Evolutionary conservation across 2,113 vertebrate species (phyloP), one percentile per base, ranked within the genome.

Genomic region (Brachirus orientalis): DNA sequence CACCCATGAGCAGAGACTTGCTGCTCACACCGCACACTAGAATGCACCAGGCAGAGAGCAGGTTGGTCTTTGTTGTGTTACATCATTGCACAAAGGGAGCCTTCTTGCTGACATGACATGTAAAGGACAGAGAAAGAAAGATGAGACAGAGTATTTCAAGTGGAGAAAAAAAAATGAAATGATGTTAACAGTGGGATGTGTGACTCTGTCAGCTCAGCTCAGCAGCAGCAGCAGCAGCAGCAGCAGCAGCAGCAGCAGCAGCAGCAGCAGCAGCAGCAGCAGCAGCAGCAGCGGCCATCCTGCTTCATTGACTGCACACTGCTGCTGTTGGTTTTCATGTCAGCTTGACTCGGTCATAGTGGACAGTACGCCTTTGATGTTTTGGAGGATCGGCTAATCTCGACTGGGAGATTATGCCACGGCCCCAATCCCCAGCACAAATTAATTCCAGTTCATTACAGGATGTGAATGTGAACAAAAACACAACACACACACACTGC

Each of bases 61-160:
- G 63, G 86, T 79, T 68, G 2, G 53, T 35, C 58, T 60, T 57
- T 41, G 63, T 87, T 79, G 85, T 1, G 16, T 80, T 79, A 22
- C 67, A 71, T 80, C 73, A 57, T 57, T 57, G 77, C 81, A 70
- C 64, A 63, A 44, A 65, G 82, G 72, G 60, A 54, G 58, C 53
- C 37, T 77, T 90, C 56, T 57, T 76, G 78, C 82, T 89, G 90
- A 88, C 84, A 77, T 72, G 40, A 72, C 69, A 79, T 51, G 50
- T 58, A 56, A 11, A 70, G 56, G 75, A 82, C 65, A 60, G 18
- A 50, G 40, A 65, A 33, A 65, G 40, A 75, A 52, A 68, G 60
- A 40, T 22, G 6, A 61, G 54, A 10, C 54, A 13, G 50, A 64
- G 43, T 35, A 13, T 67, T 70, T 84, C 58, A 69, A 28, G 53